phyloP scores from a whole-genome alignment of 2,797 vertebrate species.

The Myripristis murdjan region DNA sequence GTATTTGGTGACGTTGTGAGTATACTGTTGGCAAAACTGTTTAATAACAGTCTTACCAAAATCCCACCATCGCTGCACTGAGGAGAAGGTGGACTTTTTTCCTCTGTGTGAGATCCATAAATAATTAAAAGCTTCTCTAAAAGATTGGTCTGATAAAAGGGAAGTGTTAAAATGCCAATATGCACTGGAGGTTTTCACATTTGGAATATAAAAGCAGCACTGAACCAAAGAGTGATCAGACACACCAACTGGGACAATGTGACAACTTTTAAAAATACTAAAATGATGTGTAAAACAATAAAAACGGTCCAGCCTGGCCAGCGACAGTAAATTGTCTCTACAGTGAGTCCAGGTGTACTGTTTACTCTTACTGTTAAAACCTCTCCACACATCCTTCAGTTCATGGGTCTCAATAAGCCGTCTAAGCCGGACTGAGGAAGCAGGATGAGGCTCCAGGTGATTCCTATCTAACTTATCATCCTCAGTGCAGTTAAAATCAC shows the following conservation, averaged over 20 bases:
- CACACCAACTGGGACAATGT: not conserved
- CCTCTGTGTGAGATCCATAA: too few relatives aligned
- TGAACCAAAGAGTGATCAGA: not conserved
- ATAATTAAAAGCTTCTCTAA: too few relatives aligned
- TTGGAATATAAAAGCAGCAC: not conserved
- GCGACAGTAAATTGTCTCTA: not conserved
- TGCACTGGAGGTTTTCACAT: too few relatives aligned
- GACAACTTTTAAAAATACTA: not conserved
- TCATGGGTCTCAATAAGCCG: not conserved
- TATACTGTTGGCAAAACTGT: too few relatives aligned
- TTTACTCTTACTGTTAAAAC: not conserved
- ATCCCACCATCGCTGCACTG: too few relatives aligned
- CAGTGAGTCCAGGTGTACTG: constrained; percentile 19
- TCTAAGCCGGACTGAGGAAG: not conserved
- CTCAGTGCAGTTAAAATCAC: too few relatives aligned
- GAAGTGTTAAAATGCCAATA: too few relatives aligned
- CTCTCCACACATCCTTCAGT: too few relatives aligned
- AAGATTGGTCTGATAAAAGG: too few relatives aligned
- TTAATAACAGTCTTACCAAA: too few relatives aligned
- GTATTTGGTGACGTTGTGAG: too few relatives aligned
- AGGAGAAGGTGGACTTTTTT: too few relatives aligned
- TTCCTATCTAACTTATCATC: constrained; percentile 1
- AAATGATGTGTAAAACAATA: constrained; percentile 23
- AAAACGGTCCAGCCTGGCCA: constrained; percentile 3
- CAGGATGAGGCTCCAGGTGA: not conserved